phyloP scores from a whole-genome alignment of 2,113 vertebrate genomes.

The Xenus cinereus region DNA sequence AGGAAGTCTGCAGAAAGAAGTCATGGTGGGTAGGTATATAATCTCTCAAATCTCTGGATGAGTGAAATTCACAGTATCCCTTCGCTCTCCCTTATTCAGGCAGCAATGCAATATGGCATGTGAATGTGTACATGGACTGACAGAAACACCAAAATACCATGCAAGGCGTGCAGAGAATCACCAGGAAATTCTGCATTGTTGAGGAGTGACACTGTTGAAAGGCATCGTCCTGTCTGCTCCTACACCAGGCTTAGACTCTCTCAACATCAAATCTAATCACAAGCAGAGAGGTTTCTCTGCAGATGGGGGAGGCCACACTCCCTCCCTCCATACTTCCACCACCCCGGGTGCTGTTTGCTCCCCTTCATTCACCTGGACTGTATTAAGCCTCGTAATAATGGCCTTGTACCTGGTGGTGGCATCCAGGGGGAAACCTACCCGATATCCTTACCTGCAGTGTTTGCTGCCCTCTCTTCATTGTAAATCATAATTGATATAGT shows the following conservation, averaged over 20 bases:
- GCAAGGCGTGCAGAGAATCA: neutral
- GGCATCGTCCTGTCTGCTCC: neutral
- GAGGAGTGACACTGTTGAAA: slow-evolving; percentile 6
- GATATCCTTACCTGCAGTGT: neutral
- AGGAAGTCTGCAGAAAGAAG: neutral
- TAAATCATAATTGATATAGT: neutral
- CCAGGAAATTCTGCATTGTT: slow-evolving; percentile 6
- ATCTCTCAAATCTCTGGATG: neutral
- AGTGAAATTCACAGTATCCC: neutral
- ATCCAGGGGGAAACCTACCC: neutral
- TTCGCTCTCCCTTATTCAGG: neutral
- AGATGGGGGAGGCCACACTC: neutral
- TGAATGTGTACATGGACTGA: neutral
- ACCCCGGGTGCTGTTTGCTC: neutral
- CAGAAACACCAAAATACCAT: slow-evolving; percentile 4
- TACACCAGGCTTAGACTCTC: neutral
- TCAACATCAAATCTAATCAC: neutral
- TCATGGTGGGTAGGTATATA: neutral
- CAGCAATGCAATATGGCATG: neutral
- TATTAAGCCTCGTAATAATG: neutral
- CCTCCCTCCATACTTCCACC: neutral
- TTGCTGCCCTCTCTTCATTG: neutral
- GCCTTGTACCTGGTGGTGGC: neutral
- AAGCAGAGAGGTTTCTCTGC: neutral
- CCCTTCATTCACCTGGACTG: neutral